Evolutionary conservation across 2,113 vertebrate genomes (phyloP), one percentile per base, ranked within the genome.

Genomic region (Microcebus tavaratra): DNA sequence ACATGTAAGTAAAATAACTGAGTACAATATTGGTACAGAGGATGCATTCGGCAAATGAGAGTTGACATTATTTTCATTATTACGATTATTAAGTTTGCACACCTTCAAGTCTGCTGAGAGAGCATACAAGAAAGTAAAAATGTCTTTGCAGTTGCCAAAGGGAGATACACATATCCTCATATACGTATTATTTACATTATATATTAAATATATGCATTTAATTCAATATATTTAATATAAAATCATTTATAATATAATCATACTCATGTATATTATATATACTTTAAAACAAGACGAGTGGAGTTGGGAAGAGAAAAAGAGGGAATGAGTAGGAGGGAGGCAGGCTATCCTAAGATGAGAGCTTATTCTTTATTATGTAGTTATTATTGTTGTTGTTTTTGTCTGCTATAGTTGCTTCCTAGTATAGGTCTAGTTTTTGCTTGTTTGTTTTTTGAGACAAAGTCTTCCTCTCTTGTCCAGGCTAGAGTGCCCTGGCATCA

Each of bases 21-120:
- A 82, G 18, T 36, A 79, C 3, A 70, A 8, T 84, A 18, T n/a
- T 90, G n/a, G 34, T 42, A 81, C 29, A 78, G 18, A 18, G 3
- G 25, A 80, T 84, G 11, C 1, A 76, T 36, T 92, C 21, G 90
- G 70, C 29, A 61, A 86, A 55, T 70, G 23, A 85, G 36, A 57
- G 36, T 53, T 94, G 79, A 36, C n/a, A 29, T 91, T 57, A 39
- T 50, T 92, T 89, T 92, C 94, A 13, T 65, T 93, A 27, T 79
- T 45, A n/a, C 67, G 18, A 68, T 70, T 73, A 23, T 55, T 95
- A 81, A 78, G 36, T 73, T 57, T 91, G 29, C 3, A 5, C 81
- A 50, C 55, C 55, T 94, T 90, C 15, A 85, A 70, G 39, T 75
- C 29, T 75, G 1, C 34, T 95, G n/a, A 90, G 20, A 89, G 57